phyloP scores from a whole-genome alignment of 2,113 vertebrate genomes.

The Oenanthe oenanthe region DNA sequence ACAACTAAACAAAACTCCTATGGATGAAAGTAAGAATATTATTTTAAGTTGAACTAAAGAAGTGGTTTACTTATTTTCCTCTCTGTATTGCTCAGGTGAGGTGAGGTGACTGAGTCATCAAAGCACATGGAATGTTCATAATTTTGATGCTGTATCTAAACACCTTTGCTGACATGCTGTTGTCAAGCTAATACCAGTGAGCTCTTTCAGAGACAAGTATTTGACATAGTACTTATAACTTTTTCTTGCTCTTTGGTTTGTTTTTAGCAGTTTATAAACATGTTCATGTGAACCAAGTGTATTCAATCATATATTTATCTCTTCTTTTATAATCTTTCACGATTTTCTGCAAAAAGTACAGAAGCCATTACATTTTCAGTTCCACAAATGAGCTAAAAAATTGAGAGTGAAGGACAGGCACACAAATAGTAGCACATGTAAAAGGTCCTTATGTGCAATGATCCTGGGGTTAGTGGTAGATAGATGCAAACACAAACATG shows the following conservation, averaged over 20 bases:
- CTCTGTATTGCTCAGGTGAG: background rate
- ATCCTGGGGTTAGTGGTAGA: background rate
- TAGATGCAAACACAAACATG: background rate
- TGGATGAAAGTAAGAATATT: background rate
- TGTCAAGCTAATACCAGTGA: background rate
- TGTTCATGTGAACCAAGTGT: background rate
- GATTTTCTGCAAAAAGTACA: background rate
- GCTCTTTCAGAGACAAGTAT: background rate
- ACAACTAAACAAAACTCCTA: background rate
- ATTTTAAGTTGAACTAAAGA: constrained; percentile 24
- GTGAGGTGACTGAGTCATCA: background rate
- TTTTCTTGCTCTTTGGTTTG: background rate
- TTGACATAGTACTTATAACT: background rate
- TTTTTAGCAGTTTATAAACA: constrained; percentile 6
- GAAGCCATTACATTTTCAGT: background rate
- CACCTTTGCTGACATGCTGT: constrained; percentile 1
- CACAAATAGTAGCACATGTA: background rate
- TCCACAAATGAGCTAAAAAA: background rate
- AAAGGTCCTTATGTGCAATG: background rate
- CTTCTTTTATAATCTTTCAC: background rate
- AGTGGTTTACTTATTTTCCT: background rate
- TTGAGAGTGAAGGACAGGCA: background rate
- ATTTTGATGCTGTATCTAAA: constrained; percentile 11
- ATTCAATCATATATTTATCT: background rate
- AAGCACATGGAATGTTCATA: background rate